Conservation (phyloP, 2,113 vertebrate genomes). For the Heterocephalus glaber region DNA sequence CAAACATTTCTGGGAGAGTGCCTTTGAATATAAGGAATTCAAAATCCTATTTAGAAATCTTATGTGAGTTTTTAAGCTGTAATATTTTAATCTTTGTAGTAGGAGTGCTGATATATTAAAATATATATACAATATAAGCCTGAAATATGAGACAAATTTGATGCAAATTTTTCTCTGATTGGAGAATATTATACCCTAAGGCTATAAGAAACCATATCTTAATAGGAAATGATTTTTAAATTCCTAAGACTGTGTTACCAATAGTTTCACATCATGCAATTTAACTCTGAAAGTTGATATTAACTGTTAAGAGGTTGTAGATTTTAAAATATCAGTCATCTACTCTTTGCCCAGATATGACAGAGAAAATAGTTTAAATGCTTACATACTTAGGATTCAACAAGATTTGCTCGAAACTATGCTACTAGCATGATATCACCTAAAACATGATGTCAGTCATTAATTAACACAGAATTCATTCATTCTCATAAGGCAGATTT, state of each 20-base stretch:
- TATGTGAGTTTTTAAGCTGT: slow-evolving; percentile 21
- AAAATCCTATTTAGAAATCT: slow-evolving; percentile 17
- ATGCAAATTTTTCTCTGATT: slow-evolving; percentile 45
- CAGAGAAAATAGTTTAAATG: slow-evolving; percentile 7
- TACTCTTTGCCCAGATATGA: slow-evolving; percentile 8
- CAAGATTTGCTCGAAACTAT: slow-evolving; percentile 20
- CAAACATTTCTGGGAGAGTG: not conserved
- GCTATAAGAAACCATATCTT: not conserved
- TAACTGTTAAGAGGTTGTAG: slow-evolving; percentile 1
- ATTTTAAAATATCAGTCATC: slow-evolving; percentile 7
- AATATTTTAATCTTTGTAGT: not conserved
- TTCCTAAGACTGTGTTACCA: not conserved
- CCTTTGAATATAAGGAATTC: slow-evolving; percentile 26
- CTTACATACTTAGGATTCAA: slow-evolving; percentile 25
- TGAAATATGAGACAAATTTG: slow-evolving; percentile 40
- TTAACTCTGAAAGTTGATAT: not conserved
- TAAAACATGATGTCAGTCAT: not conserved
- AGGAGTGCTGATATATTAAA: not conserved
- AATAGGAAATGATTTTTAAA: slow-evolving; percentile 27
- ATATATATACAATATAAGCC: not conserved
- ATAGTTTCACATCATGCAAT: not conserved
- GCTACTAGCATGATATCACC: not conserved
- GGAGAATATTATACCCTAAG: not conserved
- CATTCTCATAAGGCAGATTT: not conserved
- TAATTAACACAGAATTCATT: not conserved